Percentiles rank a stretch among this genome's conserved stretches.
Evolutionary conservation across 2,888 invertebrate species (phyloP).

Genomic region (Apamea monoglypha): DNA sequence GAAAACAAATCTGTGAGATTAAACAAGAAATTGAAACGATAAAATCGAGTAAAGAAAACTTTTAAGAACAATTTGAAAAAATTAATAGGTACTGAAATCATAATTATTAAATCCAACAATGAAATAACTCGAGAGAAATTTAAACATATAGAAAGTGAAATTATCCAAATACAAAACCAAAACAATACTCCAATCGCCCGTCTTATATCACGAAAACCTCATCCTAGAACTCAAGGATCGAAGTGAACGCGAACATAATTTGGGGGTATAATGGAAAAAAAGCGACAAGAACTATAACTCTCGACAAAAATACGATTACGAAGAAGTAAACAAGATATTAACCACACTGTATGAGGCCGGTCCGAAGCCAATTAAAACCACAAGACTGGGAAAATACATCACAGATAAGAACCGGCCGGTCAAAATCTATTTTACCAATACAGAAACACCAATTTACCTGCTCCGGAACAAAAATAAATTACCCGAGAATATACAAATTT

Average conservation of each 20-base stretch:
- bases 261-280: conserved; percentile 15
- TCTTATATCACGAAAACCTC: conserved; percentile 29
- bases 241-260: conserved; percentile 5
- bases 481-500: conserved; percentile 9
- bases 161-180: conserved; percentile 21
- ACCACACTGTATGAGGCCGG: not conserved
- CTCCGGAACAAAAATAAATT: not conserved
- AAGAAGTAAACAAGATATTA: conserved; percentile 12
- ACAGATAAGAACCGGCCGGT: too few relatives aligned
- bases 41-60: conserved; percentile 46
- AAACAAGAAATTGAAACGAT: conserved; percentile 53
- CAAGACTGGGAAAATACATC: conserved; percentile 3
- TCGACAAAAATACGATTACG: conserved; percentile 1
- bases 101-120: conserved; percentile 19
- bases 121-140: conserved; percentile 12
- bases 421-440: too few relatives aligned
- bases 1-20: conserved; percentile 49
- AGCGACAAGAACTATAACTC: conserved; percentile 7
- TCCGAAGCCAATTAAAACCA: conserved; percentile 6
- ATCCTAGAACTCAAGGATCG: conserved; percentile 28
- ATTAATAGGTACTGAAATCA: conserved; percentile 12
- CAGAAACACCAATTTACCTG: not conserved
- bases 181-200: conserved; percentile 7
- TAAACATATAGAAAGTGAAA: conserved; percentile 24
- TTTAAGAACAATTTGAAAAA: not conserved